These are phyloP conservation scores for Neoaliturus tenellus DNA, from an alignment of 2,888 invertebrate genomes.

Conservation along the genomic window DNA sequence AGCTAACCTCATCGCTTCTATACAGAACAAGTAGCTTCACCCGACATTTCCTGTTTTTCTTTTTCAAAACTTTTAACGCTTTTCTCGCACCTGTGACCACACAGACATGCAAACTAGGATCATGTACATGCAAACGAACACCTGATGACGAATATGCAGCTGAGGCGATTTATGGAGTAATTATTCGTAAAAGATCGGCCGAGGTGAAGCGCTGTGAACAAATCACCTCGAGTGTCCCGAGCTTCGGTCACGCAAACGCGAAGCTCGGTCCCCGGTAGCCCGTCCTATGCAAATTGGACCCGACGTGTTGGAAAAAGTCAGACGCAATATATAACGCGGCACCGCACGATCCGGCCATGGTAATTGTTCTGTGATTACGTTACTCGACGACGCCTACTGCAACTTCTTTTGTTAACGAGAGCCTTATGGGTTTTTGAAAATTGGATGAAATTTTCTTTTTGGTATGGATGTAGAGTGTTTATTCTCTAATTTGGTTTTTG, in stretches of 20 bases:
- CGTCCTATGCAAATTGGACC: conserved; percentile 11
- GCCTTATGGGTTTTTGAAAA: not conserved
- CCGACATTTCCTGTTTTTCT: too few relatives aligned
- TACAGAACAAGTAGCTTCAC: too few relatives aligned
- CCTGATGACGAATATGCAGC: not conserved
- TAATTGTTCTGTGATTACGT: conserved; percentile 39
- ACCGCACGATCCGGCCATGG: not conserved
- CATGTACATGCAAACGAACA: too few relatives aligned
- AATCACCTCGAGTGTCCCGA: not conserved
- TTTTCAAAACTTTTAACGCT: too few relatives aligned
- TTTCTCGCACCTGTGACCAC: too few relatives aligned
- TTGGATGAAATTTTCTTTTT: too few relatives aligned
- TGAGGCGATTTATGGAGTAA: conserved; percentile 9
- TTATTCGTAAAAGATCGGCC: not conserved
- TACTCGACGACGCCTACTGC: conserved; percentile 6
- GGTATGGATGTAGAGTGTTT: too few relatives aligned
- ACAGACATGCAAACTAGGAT: too few relatives aligned
- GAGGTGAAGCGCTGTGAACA: not conserved
- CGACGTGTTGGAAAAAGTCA: conserved; percentile 46
- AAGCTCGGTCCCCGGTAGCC: not conserved
- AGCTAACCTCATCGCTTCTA: too few relatives aligned
- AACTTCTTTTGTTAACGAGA: not conserved
- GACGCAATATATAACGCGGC: conserved; percentile 40
- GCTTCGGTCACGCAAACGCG: conserved; percentile 5
- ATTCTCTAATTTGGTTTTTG: too few relatives aligned